Percentiles rank a stretch among this genome's conserved stretches.
Conservation (phyloP, 2,888 invertebrate species). For the Horisme vitalbata region DNA sequence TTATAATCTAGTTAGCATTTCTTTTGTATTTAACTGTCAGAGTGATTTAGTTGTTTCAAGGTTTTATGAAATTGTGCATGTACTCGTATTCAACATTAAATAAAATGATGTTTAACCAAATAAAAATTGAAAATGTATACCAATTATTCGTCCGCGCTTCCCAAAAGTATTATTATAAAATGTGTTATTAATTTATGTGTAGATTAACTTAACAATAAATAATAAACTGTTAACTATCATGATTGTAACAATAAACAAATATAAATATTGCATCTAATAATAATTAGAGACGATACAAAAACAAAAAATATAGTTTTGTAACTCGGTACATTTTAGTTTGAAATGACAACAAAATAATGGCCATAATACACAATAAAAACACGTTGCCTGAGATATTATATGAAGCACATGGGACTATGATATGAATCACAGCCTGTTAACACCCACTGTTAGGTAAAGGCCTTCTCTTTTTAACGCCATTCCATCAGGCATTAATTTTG, state of each 20-base stretch:
- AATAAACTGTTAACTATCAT: slow-evolving; percentile 46
- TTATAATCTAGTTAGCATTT: not conserved
- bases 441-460: too few relatives aligned
- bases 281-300: too few relatives aligned
- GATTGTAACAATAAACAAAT: slow-evolving; percentile 42
- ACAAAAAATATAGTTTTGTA: slow-evolving; percentile 3
- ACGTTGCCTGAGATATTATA: too few relatives aligned
- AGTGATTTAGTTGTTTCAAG: too few relatives aligned
- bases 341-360: too few relatives aligned
- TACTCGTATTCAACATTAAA: too few relatives aligned
- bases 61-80: too few relatives aligned
- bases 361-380: too few relatives aligned
- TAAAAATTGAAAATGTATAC: not conserved
- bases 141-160: slow-evolving; percentile 42
- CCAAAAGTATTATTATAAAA: slow-evolving; percentile 66
- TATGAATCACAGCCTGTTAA: too few relatives aligned
- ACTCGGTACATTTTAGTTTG: not conserved
- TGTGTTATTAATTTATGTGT: slow-evolving; percentile 77
- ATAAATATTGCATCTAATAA: slow-evolving; percentile 10
- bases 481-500: too few relatives aligned
- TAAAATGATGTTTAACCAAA: slow-evolving; percentile 1
- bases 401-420: too few relatives aligned
- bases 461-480: too few relatives aligned
- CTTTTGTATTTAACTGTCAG: not conserved
- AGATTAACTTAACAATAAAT: slow-evolving; percentile 54